Evolutionary conservation across 2,113 vertebrate species (phyloP).

Genomic region (Aramus guarauna): DNA sequence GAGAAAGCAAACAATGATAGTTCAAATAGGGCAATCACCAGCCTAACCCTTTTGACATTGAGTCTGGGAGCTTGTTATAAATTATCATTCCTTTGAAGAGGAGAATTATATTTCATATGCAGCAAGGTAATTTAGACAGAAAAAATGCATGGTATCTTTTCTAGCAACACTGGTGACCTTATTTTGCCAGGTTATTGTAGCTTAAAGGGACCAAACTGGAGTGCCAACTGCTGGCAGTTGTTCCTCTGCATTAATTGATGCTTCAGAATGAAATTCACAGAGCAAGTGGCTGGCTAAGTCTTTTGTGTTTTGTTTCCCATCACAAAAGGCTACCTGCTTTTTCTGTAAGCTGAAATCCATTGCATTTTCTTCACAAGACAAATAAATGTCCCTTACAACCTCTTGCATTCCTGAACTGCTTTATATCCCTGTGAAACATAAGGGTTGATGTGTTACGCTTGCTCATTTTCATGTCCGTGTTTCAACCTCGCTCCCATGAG

Average conservation of each 20-base stretch:
- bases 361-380: neutral
- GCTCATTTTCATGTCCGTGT: neutral
- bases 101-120: conserved; percentile 72
- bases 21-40: conserved; percentile 18
- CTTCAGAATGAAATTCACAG: conserved; percentile 11
- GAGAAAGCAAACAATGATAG: conserved; percentile 17
- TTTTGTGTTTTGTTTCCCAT: neutral
- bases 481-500: neutral
- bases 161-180: conserved; percentile 18
- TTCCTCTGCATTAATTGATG: neutral
- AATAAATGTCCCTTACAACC: neutral
- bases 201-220: neutral
- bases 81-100: conserved; percentile 67
- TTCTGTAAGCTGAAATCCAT: neutral
- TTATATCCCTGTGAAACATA: neutral
- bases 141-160: conserved; percentile 62
- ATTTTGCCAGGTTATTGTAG: conserved; percentile 28
- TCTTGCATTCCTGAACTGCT: neutral
- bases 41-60: conserved; percentile 64
- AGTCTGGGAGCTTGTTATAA: conserved; percentile 43
- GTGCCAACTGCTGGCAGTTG: neutral
- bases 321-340: neutral
- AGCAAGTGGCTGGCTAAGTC: neutral
- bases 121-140: conserved; percentile 70
- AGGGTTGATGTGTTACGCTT: neutral